Percentiles rank a stretch among this genome's conserved stretches.
Evolutionary conservation across 1,140 invertebrate species (phyloP).

Genomic region (Microplitis mediator): DNA sequence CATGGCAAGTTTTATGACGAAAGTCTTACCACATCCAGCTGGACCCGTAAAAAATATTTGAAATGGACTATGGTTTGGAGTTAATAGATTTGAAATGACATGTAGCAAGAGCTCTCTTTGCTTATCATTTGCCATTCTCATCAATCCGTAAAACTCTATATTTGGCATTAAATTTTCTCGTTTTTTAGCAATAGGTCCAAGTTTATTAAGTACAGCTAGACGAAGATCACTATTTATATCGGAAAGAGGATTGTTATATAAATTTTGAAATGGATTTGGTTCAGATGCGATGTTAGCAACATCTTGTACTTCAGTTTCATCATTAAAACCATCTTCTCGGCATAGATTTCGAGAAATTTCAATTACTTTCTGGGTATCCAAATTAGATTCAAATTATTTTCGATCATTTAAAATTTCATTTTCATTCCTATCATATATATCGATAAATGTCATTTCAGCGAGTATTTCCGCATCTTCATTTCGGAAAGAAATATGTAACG

Average conservation of each 20-base stretch:
- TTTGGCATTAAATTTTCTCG: constrained; percentile 22
- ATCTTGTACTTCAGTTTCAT: constrained; percentile 3
- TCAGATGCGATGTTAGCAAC: neutral
- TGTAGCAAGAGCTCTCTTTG: constrained; percentile 29
- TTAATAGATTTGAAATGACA: constrained; percentile 28
- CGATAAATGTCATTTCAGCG: too few relatives aligned
- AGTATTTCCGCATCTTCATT: too few relatives aligned
- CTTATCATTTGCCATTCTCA: constrained; percentile 23
- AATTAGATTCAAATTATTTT: constrained; percentile 18
- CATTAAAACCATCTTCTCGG: constrained; percentile 15
- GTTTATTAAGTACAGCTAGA: constrained; percentile 16
- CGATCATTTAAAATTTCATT: neutral
- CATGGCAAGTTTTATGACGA: constrained; percentile 34
- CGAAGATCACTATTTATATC: constrained; percentile 25
- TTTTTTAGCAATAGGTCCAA: constrained; percentile 29
- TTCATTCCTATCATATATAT: constrained; percentile 31
- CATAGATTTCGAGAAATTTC: constrained; percentile 24
- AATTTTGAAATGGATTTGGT: constrained; percentile 18
- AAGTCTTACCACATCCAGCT: constrained; percentile 19
- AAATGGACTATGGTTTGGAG: constrained; percentile 19
- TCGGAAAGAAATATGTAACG: too few relatives aligned
- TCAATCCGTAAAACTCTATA: constrained; percentile 5
- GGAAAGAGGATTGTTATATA: constrained; percentile 25
- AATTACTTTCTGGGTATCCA: constrained; percentile 13
- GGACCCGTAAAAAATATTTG: constrained; percentile 32